Conservation (phyloP, 2,888 invertebrate genomes). For the Psococerastis gibbosa region DNA sequence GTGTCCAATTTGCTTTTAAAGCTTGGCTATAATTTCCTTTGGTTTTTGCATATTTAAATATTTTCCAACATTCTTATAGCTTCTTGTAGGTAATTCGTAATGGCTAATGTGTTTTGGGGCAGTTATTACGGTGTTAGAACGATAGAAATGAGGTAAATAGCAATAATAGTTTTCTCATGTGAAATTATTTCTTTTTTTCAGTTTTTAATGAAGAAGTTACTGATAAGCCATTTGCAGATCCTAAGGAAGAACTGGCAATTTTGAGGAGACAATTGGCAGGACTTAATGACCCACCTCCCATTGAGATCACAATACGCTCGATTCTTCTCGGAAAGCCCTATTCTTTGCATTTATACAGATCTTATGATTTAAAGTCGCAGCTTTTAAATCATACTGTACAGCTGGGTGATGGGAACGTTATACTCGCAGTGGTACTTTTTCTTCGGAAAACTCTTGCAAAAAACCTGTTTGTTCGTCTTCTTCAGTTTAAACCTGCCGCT, state of each 20-base stretch:
- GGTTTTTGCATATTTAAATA: no score
- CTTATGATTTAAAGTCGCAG: conserved; percentile 40
- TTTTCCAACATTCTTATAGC: no score
- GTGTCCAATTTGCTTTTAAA: no score
- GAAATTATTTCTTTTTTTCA: conserved; percentile 21
- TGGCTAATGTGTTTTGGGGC: no score
- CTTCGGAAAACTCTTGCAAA: conserved; percentile 53
- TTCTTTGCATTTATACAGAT: conserved; percentile 33
- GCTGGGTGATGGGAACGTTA: conserved; percentile 58
- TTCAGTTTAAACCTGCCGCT: conserved; percentile 49
- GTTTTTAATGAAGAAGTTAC: conserved; percentile 27
- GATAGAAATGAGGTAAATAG: no score
- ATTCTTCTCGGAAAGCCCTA: conserved; percentile 32
- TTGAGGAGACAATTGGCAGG: conserved; percentile 15
- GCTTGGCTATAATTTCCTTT: no score
- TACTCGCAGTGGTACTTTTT: conserved; percentile 52
- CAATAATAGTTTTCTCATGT: no score
- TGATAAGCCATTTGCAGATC: conserved; percentile 20
- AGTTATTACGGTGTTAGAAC: no score
- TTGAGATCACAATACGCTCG: conserved; percentile 30
- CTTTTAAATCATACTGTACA: conserved; percentile 50
- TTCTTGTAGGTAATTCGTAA: no score
- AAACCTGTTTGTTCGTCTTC: conserved; percentile 45
- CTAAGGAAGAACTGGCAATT: conserved; percentile 21
- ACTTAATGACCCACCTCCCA: conserved; percentile 21